phyloP scores from a whole-genome alignment of 2,113 vertebrate genomes.

The Rana temporaria region DNA sequence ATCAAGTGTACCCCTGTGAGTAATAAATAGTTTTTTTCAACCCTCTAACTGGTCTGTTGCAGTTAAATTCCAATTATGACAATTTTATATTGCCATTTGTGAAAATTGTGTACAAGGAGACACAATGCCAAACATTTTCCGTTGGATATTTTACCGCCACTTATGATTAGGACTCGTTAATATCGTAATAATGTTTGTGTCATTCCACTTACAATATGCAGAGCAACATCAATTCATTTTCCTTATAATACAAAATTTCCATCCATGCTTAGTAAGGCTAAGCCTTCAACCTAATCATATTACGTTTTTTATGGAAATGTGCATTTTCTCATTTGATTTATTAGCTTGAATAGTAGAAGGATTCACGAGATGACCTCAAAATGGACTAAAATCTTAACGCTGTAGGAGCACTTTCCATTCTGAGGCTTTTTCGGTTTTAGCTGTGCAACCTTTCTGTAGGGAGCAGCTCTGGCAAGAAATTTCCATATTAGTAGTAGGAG shows the following conservation, averaged over 20 bases:
- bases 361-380: constrained; percentile 18
- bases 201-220: neutral
- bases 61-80: too few species aligned
- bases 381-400: constrained; percentile 15
- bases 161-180: too few species aligned
- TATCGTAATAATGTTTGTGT: too few species aligned
- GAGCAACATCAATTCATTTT: neutral
- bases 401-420: constrained; percentile 13
- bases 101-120: too few species aligned
- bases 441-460: neutral
- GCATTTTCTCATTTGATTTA: constrained; percentile 21
- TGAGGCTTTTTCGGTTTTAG: constrained; percentile 5
- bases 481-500: too few species aligned
- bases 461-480: too few species aligned
- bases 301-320: constrained; percentile 28
- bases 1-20: too few species aligned
- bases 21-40: too few species aligned
- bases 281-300: constrained; percentile 13
- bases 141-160: too few species aligned
- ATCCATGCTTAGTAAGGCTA: neutral
- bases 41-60: too few species aligned
- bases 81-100: too few species aligned
- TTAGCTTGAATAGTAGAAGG: neutral
- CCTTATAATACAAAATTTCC: neutral
- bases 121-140: too few species aligned